These are phyloP conservation scores for Castor canadensis DNA, from an alignment of 2,113 vertebrate genomes.

Conservation along the genomic window DNA sequence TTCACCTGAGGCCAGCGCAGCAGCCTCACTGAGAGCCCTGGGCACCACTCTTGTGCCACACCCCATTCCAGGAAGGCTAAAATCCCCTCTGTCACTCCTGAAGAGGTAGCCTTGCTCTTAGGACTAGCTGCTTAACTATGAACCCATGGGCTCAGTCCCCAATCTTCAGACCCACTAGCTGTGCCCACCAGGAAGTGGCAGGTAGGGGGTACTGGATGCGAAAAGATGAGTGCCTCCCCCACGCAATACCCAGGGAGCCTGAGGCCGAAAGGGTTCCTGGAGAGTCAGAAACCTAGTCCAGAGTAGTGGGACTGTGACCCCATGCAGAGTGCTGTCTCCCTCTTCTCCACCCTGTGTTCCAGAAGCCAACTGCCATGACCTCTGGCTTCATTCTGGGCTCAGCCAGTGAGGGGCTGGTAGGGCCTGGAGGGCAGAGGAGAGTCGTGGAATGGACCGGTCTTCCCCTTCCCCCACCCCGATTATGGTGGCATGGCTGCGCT, in stretches of 20 bases:
- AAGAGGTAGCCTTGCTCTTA: neutral
- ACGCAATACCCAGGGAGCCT: neutral
- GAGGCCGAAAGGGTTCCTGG: neutral
- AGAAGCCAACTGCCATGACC: neutral
- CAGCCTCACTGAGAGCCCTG: rapidly evolving
- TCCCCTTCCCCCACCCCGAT: neutral
- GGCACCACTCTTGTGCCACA: rapidly evolving
- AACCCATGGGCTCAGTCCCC: no score
- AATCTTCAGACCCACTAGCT: no score
- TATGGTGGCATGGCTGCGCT: neutral
- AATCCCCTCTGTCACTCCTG: rapidly evolving
- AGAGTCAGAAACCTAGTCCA: neutral
- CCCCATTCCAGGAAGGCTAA: rapidly evolving
- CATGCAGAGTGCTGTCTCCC: rapidly evolving
- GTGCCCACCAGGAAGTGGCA: no score
- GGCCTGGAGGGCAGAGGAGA: neutral
- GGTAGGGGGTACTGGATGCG: neutral
- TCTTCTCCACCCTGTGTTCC: neutral
- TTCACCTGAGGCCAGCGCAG: neutral
- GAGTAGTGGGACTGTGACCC: rapidly evolving
- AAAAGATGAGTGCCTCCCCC: no score
- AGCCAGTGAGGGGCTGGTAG: neutral
- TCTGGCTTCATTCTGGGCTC: neutral
- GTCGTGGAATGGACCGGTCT: rapidly evolving
- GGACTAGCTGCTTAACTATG: no score